phyloP scores from a whole-genome alignment of 2,888 invertebrate genomes.

The Poecilus cupreus region DNA sequence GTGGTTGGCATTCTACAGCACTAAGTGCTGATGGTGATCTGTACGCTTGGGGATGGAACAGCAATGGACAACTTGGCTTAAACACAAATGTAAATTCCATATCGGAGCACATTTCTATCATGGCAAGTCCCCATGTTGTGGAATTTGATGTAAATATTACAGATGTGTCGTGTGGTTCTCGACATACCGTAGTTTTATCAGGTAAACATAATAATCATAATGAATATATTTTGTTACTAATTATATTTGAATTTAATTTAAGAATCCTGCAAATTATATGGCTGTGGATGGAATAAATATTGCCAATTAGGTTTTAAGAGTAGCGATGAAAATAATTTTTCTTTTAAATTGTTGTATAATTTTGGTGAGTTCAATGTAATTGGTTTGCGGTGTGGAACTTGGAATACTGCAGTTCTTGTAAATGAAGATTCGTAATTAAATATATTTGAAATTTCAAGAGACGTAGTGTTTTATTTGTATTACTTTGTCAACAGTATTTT shows the following conservation, averaged over 20 bases:
- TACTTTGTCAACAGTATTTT: no score
- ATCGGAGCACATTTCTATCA: conserved; percentile 69
- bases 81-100: conserved; percentile 69
- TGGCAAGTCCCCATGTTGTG: conserved; percentile 74
- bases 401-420: conserved; percentile 70
- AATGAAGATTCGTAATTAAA: conserved; percentile 60
- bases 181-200: conserved; percentile 83
- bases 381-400: conserved; percentile 73
- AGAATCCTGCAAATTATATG: conserved; percentile 82
- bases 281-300: conserved; percentile 88
- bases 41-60: conserved; percentile 95
- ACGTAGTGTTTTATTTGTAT: no score
- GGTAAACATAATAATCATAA: conserved; percentile 66
- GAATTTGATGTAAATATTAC: conserved; percentile 73
- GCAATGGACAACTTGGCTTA: conserved; percentile 88
- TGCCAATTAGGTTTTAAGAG: conserved; percentile 81
- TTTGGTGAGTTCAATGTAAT: conserved; percentile 64
- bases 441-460: no score
- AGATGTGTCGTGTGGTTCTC: conserved; percentile 83
- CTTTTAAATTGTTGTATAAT: conserved; percentile 66
- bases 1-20: conserved; percentile 92
- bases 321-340: conserved; percentile 67
- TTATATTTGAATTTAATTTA: conserved; percentile 64
- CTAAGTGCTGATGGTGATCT: conserved; percentile 87
- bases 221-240: background rate